phyloP scores from a whole-genome alignment of 2,797 vertebrate species.

The Pelodytes ibericus region DNA sequence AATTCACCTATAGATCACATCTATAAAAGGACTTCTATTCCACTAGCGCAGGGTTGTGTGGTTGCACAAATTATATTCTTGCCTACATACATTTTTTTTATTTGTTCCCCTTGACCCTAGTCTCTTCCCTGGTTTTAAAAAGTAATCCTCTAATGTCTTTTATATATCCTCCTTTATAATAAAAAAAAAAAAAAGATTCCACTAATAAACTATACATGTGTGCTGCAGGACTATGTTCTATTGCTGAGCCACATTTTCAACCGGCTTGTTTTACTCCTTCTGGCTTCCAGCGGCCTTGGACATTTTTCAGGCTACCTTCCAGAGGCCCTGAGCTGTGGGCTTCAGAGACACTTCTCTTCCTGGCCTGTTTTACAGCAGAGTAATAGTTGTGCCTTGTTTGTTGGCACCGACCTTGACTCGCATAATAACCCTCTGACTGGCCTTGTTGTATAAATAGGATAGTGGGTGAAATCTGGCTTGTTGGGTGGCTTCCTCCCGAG shows the following conservation, averaged over 20 bases:
- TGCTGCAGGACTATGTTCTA: no score
- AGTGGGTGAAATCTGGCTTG: not conserved
- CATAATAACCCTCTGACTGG: constrained; percentile 18
- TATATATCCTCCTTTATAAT: no score
- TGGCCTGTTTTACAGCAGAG: not conserved
- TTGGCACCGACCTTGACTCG: constrained; percentile 1
- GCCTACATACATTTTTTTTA: no score
- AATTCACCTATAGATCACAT: no score
- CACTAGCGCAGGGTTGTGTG: no score
- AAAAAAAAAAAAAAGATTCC: no score
- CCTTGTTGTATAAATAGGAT: constrained; percentile 14
- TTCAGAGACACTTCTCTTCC: not conserved
- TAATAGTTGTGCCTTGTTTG: constrained; percentile 21
- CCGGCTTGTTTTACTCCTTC: constrained; percentile 13
- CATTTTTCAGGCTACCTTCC: not conserved
- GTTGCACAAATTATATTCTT: no score
- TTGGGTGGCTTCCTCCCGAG: constrained; percentile 4
- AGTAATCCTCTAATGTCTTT: no score
- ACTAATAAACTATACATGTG: no score
- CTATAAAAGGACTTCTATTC: no score
- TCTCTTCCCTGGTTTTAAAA: no score
- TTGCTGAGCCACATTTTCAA: not conserved
- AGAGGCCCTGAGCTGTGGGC: constrained; percentile 16
- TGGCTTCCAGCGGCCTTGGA: not conserved
- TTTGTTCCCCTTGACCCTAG: no score